phyloP scores from a whole-genome alignment of 2,113 vertebrate species.

The Cranoglanis bouderius region DNA sequence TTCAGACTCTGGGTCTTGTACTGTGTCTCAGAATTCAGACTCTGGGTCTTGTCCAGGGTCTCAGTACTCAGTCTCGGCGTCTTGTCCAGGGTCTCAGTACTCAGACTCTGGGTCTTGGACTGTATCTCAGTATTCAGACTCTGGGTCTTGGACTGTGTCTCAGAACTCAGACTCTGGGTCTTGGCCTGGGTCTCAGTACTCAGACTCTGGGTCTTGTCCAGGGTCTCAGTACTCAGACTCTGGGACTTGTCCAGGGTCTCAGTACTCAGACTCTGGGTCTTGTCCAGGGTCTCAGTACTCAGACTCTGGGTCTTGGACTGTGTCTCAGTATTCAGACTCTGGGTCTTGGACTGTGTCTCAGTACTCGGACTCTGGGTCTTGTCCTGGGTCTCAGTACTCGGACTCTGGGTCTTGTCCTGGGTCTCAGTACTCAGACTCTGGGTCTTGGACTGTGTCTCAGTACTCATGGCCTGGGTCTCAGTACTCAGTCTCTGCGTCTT shows the following conservation, averaged over 20 bases:
- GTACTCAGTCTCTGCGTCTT: not conserved
- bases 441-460: not conserved
- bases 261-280: not conserved
- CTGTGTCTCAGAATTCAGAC: too few relatives aligned
- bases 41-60: too few relatives aligned
- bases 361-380: not conserved
- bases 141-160: not conserved
- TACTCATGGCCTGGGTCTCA: not conserved
- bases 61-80: not conserved
- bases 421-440: not conserved
- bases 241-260: too few relatives aligned
- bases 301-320: too few relatives aligned
- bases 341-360: not conserved
- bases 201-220: not conserved
- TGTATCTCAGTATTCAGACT: not conserved
- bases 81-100: not conserved
- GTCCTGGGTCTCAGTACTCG: not conserved
- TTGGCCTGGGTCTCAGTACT: not conserved
- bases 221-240: too few relatives aligned
- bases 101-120: too few relatives aligned
- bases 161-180: not conserved
- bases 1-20: too few relatives aligned
- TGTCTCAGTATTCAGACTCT: not conserved
- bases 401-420: not conserved
- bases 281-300: not conserved